Percentiles rank a stretch among this genome's conserved stretches.
Evolutionary conservation across 2,113 vertebrate genomes (phyloP).

Genomic region (Myotis yumanensis): DNA sequence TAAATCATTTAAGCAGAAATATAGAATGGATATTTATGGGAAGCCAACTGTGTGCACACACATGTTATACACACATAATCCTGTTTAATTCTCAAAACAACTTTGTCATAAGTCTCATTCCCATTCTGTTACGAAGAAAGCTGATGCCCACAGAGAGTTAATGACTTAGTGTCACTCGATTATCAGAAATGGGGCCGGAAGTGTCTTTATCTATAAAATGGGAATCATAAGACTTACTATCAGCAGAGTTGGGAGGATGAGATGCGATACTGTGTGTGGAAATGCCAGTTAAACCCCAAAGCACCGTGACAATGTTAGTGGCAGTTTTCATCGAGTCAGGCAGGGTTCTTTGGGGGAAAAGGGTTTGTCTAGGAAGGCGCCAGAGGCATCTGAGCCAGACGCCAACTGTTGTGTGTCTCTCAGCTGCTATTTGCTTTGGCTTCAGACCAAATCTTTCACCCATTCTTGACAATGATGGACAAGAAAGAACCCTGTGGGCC

Average conservation of each 20-base stretch:
- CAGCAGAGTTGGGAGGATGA: neutral
- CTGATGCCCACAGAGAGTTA: neutral
- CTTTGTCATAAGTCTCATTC: neutral
- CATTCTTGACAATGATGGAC: constrained; percentile 44
- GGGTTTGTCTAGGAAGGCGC: constrained; percentile 46
- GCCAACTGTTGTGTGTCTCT: constrained; percentile 68
- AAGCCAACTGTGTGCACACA: neutral
- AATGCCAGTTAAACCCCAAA: neutral
- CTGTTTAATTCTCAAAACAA: neutral
- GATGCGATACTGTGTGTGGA: neutral
- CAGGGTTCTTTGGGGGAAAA: neutral
- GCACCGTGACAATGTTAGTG: neutral
- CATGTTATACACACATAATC: neutral
- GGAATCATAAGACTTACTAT: neutral
- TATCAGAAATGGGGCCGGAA: neutral
- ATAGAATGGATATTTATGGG: neutral
- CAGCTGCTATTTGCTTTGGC: constrained; percentile 76
- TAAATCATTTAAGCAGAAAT: neutral
- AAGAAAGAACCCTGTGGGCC: constrained; percentile 36
- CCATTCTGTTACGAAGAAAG: neutral
- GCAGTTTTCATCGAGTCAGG: neutral
- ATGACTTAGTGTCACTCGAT: neutral
- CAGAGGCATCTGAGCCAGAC: constrained; percentile 67
- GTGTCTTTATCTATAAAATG: constrained; percentile 27
- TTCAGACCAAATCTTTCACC: constrained; percentile 59